Conservation (phyloP, 2,113 vertebrate species). For the Orcinus orca region DNA sequence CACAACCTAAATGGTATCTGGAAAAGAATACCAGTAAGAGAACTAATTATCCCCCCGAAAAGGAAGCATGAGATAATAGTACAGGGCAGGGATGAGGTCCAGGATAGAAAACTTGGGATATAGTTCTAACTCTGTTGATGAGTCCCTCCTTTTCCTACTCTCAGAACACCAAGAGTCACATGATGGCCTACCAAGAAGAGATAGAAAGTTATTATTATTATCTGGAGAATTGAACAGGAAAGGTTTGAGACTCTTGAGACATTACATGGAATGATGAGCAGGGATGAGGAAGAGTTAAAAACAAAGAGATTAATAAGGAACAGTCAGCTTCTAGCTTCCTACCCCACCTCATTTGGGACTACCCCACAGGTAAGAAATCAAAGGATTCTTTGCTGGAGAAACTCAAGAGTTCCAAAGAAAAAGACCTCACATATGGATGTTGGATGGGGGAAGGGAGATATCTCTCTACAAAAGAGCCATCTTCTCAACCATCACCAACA, state of each 20-base stretch:
- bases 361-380: not conserved
- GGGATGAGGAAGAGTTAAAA: not conserved
- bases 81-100: not conserved
- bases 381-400: conserved; percentile 20
- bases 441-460: not conserved
- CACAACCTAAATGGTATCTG: not conserved
- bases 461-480: not conserved
- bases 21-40: not conserved
- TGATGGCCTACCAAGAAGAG: not conserved
- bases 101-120: not conserved
- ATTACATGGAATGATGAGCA: not conserved
- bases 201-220: not conserved
- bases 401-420: not conserved
- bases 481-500: not conserved
- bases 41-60: not conserved
- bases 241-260: not conserved
- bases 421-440: not conserved
- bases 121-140: not conserved
- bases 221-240: not conserved
- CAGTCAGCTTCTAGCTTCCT: not conserved
- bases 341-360: not conserved
- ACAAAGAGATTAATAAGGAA: not conserved
- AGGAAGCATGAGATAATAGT: not conserved
- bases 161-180: not conserved
- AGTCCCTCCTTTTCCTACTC: not conserved